Base-by-base conservation (phyloP, 2,888 invertebrate species). In the Drosophila incognita region DNA sequence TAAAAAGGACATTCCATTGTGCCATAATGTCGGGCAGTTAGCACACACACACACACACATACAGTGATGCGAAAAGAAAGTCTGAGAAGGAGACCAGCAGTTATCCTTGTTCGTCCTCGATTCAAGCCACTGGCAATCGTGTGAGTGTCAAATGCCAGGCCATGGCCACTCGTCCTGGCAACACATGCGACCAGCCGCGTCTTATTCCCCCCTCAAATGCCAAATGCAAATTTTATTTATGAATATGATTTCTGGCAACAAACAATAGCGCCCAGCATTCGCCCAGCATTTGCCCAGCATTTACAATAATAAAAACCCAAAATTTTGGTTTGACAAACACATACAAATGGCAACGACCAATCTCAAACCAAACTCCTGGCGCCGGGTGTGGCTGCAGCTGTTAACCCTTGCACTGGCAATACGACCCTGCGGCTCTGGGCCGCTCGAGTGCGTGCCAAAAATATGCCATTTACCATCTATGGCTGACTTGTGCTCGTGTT, bases 201-300 rank as follows among this genome's bases (percentile, higher is more conserved):
- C 49, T 21, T n/a, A 15, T 15, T 29, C 21, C 42, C 60, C 38
- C 15, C 51, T 35, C 76, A 64, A 73, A 82, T 87, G 83, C 87
- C 87, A 87, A 87, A 87, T 87, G 87, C 89, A 87, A 89, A 87
- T 87, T 87, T 87, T 89, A 87, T 87, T 87, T 87, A 87, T 87
- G 89, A 87, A 89, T 89, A 87, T 87, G 89, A 87, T 87, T 87
- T 89, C 85, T 87, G 87, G 89, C 87, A 87, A 83, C 89, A 88
- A 85, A 85, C 85, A 88, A 85, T 88, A 83, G 86, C 79, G 70
- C 75, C 76, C 74, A 72, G 54, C 72, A 76, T 69, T 75, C 67
- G 69, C 68, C 74, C 27, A 29, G 24, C 36, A 29, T 7, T 38
- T 27, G 33, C 74, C 24, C 18, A 83, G 38, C 18, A 38, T 38